phyloP scores from a whole-genome alignment of 2,113 vertebrate species.

The Agapornis roseicollis region DNA sequence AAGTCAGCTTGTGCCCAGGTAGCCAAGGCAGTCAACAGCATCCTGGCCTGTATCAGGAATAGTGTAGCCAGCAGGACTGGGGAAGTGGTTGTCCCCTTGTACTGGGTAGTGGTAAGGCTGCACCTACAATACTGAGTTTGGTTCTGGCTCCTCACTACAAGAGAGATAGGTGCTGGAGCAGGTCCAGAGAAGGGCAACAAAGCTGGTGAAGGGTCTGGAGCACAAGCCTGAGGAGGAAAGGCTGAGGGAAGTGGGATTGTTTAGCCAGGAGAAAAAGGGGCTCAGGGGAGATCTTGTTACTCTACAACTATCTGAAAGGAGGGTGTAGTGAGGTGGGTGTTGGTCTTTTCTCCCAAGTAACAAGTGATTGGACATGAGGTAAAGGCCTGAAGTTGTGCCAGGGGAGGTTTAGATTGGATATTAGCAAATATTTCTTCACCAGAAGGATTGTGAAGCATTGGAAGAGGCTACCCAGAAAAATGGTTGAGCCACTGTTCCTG shows the following conservation, averaged over 20 bases:
- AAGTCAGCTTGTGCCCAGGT: not conserved
- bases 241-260: not conserved
- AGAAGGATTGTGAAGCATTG: not conserved
- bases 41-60: not conserved
- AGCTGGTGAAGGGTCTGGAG: not conserved
- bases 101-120: not conserved
- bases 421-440: not conserved
- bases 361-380: not conserved
- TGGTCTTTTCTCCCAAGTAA: not conserved
- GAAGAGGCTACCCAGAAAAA: not conserved
- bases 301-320: not conserved
- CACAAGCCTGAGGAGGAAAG: not conserved
- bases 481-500: not conserved
- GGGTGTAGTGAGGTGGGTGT: not conserved
- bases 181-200: not conserved
- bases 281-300: not conserved
- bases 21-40: not conserved
- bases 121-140: not conserved
- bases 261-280: not conserved
- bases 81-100: not conserved
- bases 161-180: rapidly evolving
- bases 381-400: not conserved
- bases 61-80: not conserved
- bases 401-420: not conserved
- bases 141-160: not conserved